These are phyloP conservation scores for Oncorhynchus kisutch DNA, from an alignment of 2,113 vertebrate genomes.

Conservation along the genomic window DNA sequence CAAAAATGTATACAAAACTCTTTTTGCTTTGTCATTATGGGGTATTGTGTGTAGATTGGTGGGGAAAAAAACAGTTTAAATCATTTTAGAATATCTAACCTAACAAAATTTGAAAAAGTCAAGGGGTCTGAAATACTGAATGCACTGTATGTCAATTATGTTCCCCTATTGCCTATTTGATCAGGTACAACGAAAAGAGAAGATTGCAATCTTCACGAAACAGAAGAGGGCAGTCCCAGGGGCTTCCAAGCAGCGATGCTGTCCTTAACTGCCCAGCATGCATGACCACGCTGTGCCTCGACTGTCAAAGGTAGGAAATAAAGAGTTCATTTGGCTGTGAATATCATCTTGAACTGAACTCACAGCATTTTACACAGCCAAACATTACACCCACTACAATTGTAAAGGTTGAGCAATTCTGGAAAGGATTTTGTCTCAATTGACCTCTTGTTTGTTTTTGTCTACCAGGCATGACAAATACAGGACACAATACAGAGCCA, in stretches of 20 bases:
- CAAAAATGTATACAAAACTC: too few species aligned
- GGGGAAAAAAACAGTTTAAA: too few species aligned
- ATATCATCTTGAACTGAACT: neutral
- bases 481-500: conserved; percentile 93
- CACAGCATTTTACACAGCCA: neutral
- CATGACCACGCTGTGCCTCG: conserved; percentile 94
- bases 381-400: neutral
- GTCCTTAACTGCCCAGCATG: conserved; percentile 95
- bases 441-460: conserved; percentile 31
- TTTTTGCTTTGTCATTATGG: too few species aligned
- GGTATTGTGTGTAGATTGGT: too few species aligned
- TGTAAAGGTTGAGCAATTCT: neutral
- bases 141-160: too few species aligned
- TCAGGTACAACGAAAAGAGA: conserved; percentile 77
- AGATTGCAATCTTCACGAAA: neutral
- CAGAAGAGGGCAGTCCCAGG: conserved; percentile 22
- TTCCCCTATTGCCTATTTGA: neutral
- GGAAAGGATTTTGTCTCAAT: neutral
- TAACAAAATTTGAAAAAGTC: too few species aligned
- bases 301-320: conserved; percentile 88
- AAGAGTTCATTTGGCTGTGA: neutral
- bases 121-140: too few species aligned
- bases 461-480: conserved; percentile 88
- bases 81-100: too few species aligned
- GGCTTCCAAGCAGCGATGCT: conserved; percentile 86